phyloP scores from a whole-genome alignment of 2,888 invertebrate genomes.

The Trichogramma dendrolimi region DNA sequence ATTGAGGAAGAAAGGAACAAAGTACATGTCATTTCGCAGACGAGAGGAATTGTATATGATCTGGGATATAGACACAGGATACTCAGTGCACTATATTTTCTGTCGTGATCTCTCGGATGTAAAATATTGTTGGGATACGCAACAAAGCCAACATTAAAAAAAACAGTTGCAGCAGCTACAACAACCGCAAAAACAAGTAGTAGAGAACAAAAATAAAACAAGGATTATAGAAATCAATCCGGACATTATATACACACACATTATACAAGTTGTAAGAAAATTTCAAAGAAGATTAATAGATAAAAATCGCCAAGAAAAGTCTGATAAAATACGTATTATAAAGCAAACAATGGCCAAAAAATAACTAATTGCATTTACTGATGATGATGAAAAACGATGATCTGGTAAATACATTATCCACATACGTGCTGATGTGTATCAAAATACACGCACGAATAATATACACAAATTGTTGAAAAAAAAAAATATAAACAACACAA shows the following conservation, averaged over 20 bases:
- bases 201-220: neutral
- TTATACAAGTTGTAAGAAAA: too few relatives aligned
- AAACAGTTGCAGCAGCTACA: too few relatives aligned
- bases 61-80: constrained; percentile 12
- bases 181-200: neutral
- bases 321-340: constrained; percentile 18
- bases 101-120: constrained; percentile 26
- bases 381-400: too few relatives aligned
- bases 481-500: too few relatives aligned
- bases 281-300: too few relatives aligned
- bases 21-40: neutral
- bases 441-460: too few relatives aligned
- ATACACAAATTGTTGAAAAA: too few relatives aligned
- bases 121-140: neutral
- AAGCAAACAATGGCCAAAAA: constrained; percentile 16
- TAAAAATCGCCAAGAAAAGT: constrained; percentile 27
- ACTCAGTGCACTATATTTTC: constrained; percentile 25
- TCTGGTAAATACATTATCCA: too few relatives aligned
- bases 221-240: neutral
- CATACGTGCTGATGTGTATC: too few relatives aligned
- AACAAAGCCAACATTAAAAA: too few relatives aligned
- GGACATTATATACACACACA: too few relatives aligned
- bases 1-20: neutral
- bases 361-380: neutral
- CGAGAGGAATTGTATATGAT: constrained; percentile 2